Conservation (phyloP, 2,113 vertebrate species). For the Caranx melampygus region DNA sequence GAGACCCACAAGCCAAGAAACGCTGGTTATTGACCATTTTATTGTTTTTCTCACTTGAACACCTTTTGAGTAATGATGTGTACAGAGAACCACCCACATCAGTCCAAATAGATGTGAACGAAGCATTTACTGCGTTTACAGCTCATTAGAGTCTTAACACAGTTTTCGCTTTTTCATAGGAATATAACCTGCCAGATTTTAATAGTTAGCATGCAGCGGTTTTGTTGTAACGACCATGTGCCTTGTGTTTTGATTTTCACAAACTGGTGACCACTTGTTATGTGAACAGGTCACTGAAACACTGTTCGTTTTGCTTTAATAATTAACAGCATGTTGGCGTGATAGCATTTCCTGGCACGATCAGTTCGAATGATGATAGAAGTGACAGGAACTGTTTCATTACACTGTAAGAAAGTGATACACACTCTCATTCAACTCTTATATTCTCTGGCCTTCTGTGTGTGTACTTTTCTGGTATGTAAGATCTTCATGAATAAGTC, state of each 20-base stretch:
- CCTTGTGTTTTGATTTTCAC: background rate
- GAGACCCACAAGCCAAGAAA: conserved; percentile 42
- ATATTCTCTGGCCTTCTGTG: conserved; percentile 11
- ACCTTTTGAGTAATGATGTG: conserved; percentile 6
- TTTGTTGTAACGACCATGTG: background rate
- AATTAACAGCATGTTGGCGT: conserved; percentile 16
- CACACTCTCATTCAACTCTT: conserved; percentile 29
- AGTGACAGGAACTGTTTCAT: conserved; percentile 34
- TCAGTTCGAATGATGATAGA: conserved; percentile 8
- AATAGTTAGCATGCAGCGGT: background rate
- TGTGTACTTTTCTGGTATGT: conserved; percentile 17
- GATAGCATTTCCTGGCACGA: conserved; percentile 7
- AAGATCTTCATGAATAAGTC: conserved; percentile 39
- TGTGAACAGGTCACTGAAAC: background rate
- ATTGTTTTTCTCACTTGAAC: conserved; percentile 35
- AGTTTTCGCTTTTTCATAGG: background rate
- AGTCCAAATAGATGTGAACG: background rate
- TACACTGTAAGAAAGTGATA: conserved; percentile 17
- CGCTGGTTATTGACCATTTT: conserved; percentile 36
- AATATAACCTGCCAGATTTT: background rate
- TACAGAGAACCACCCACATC: background rate
- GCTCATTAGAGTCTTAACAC: background rate
- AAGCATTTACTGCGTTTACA: background rate
- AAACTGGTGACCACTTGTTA: background rate
- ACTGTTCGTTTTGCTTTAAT: conserved; percentile 23